These are phyloP conservation scores for Eupleurogrammus muticus DNA, from an alignment of 2,797 vertebrate genomes.

Conservation along the genomic window DNA sequence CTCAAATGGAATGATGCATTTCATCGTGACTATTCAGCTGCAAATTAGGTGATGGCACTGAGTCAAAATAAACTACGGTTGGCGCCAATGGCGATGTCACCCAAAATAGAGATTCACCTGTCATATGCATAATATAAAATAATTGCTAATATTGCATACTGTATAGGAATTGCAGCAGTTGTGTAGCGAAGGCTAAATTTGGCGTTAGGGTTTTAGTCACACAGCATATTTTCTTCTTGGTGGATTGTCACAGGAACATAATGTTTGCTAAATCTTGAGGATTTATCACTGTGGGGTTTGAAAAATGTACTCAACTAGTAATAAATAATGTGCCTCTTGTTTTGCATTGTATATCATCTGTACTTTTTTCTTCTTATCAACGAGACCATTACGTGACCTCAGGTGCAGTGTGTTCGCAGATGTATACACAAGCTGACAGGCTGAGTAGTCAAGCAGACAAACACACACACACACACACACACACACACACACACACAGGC, in stretches of 20 bases:
- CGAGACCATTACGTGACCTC: slow-evolving; percentile 14
- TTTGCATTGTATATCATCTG: not conserved
- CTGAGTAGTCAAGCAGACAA: not conserved
- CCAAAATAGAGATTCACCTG: no score
- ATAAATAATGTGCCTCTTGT: slow-evolving; percentile 13
- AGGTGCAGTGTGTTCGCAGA: slow-evolving; percentile 30
- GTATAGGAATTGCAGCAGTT: not conserved
- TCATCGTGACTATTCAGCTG: no score
- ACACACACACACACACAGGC: not conserved
- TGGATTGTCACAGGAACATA: slow-evolving; percentile 11
- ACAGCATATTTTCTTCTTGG: not conserved
- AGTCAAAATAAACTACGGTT: no score
- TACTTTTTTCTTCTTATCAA: slow-evolving; percentile 11
- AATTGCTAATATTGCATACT: no score
- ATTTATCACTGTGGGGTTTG: slow-evolving; percentile 14
- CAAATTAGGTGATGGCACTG: no score
- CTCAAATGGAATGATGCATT: no score
- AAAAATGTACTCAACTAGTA: not conserved
- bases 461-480: not conserved
- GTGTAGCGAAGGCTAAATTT: not conserved
- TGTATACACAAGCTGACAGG: slow-evolving; percentile 19
- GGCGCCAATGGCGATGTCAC: no score
- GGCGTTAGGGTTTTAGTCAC: slow-evolving; percentile 2
- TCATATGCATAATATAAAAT: no score
- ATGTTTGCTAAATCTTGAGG: not conserved